phyloP scores from a whole-genome alignment of 2,888 invertebrate species.

The Polylopha cassiicola region DNA sequence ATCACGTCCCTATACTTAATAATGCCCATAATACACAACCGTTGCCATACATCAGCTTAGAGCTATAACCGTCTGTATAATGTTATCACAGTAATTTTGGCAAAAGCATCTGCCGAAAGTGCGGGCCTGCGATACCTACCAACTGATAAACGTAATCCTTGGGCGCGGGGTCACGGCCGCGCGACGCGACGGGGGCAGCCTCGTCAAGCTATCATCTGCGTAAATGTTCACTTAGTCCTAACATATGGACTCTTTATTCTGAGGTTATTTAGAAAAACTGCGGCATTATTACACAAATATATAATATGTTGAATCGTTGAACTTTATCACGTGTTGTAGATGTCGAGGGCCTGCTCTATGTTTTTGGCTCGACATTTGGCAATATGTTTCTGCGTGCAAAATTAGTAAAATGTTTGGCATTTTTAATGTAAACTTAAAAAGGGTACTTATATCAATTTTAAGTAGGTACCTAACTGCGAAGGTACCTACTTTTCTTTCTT shows the following conservation, averaged over 20 bases:
- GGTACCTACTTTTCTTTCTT: too few relatives aligned
- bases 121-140: constrained; percentile 46
- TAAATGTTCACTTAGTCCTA: constrained; percentile 31
- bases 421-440: too few relatives aligned
- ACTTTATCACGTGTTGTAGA: constrained; percentile 44
- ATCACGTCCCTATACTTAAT: too few relatives aligned
- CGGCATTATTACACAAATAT: constrained; percentile 37
- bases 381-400: constrained; percentile 17
- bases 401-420: constrained; percentile 6
- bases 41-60: too few relatives aligned
- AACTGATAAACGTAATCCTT: constrained; percentile 54
- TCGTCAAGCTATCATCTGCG: constrained; percentile 44
- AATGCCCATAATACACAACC: too few relatives aligned
- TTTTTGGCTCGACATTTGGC: constrained; percentile 24
- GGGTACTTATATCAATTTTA: too few relatives aligned
- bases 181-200: constrained; percentile 39
- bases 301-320: constrained; percentile 34
- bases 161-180: constrained; percentile 63
- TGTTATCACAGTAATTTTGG: constrained; percentile 56
- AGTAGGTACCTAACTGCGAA: too few relatives aligned
- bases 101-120: constrained; percentile 64
- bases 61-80: neutral
- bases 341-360: constrained; percentile 37
- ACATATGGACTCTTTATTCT: constrained; percentile 39
- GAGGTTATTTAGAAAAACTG: constrained; percentile 38